Evolutionary conservation across 1,140 invertebrate genomes (phyloP), one percentile per base, ranked within the genome.

Genomic region (Diploscapter pachys): DNA sequence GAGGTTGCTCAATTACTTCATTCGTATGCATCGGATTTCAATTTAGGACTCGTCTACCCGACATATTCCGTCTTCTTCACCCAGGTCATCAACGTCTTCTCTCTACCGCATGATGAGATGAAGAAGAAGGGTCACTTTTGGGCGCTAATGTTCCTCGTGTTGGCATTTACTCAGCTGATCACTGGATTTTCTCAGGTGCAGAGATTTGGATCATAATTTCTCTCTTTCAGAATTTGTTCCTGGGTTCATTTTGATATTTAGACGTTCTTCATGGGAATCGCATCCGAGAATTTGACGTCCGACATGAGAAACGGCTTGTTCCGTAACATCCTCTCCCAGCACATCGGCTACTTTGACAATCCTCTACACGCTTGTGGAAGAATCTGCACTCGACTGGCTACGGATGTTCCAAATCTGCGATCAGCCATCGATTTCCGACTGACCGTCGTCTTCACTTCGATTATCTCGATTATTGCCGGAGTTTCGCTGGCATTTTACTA

Each of bases 321-420:
- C 75, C 81, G 76, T 54, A 85, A 88, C 53, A 86, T 89, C 80
- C 54, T 89, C 6, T 79, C 85, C 55, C 82, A 87, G 83, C 87
- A 89, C 56, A 88, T 89, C 66, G 74, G 83, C 4, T 89, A 82
- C 76, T 89, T 88, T 85, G 89, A 89, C 81, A 82, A 87, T 56
- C 81, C 85, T 4, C 81, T 84, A 8, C 89, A 89, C 78, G 80
- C 81, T 52, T 82, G 86, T 62, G 89, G 89, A 61, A 86, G 86
- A 53, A 73, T 89, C 52, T 84, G 85, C 49, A 88, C 88, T n/a
- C 79, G 88, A 71, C 81, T 89, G 53, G 84, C 89, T n/a, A 87
- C 86, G 4, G 89, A 89, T 82, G 86, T 88, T 61, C 87, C 88
- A 51, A 85, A 85, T 75, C 83, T 89, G 5, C 87, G 88, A 81